phyloP scores from a whole-genome alignment of 2,113 vertebrate species.

The Hemiscyllium ocellatum region DNA sequence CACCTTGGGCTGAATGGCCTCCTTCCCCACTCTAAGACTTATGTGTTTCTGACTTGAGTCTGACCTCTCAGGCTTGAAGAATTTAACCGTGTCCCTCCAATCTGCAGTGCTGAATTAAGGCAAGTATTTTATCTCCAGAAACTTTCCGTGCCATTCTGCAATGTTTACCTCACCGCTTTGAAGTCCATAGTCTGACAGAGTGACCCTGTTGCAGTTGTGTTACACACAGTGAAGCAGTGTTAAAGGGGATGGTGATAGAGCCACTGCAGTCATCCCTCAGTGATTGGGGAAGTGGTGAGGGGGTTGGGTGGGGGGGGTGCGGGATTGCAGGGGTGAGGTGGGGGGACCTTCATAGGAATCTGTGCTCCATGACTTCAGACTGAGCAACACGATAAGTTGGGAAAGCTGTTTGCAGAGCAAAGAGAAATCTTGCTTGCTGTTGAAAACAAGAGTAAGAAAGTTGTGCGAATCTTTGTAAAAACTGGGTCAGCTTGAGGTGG shows the following conservation, averaged over 20 bases:
- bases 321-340: too few relatives aligned
- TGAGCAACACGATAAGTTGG: not conserved
- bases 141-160: not conserved
- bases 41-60: not conserved
- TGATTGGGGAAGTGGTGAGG: not conserved
- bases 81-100: not conserved
- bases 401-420: not conserved
- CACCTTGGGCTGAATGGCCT: too few relatives aligned
- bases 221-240: not conserved
- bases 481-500: not conserved
- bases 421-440: not conserved
- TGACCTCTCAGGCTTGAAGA: not conserved
- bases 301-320: too few relatives aligned
- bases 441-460: not conserved
- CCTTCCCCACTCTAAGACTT: too few relatives aligned
- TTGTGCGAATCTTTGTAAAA: not conserved
- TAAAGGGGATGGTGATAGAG: not conserved
- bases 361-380: not conserved
- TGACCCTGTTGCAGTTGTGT: not conserved
- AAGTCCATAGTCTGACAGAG: not conserved
- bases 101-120: not conserved
- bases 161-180: not conserved
- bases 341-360: not conserved
- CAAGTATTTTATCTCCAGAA: not conserved
- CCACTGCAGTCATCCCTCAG: not conserved